Base-by-base conservation (phyloP, 2,113 vertebrate species). In the Odocoileus virginianus region DNA sequence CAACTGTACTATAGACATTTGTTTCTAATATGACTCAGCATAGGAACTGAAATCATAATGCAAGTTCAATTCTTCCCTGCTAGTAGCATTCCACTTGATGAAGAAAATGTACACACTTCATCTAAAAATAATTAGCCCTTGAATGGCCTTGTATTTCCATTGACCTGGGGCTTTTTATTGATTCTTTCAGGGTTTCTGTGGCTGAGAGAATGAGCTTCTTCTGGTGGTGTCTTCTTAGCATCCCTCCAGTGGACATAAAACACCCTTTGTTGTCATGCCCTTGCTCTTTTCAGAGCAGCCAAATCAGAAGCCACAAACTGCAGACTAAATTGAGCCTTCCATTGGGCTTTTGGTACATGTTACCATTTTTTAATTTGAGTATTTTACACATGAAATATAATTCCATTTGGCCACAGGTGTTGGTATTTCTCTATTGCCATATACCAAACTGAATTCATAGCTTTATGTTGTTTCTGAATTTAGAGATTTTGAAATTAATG, bases 91-190 rank as follows among this genome's bases (percentile, higher is more conserved):
- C 40, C 14, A 81, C 45, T 58, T 91, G 89, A 84, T 19, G 57
- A 74, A 95, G 96, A 94, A 93, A n/a, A 92, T 95, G 89, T 58
- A 79, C 45, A 78, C 2, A 16, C 52, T 95, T 83, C 27, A 91
- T 93, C 91, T 97, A 81, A 96, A 97, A 94, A 89, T 86, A 87
- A 86, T 91, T 94, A 78, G 52, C 87, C 87, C 95, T 89, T 76
- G 40, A 83, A 67, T 9, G 1, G 16, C 64, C 33, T 88, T 95
- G 95, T 78, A 64, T 91, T 83, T 92, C 60, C 89, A 58, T 81
- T 87, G 61, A 96, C 43, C 87, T 84, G 91, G 91, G 28, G 64
- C 67, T 83, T 89, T 91, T 87, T 87, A n/a, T 89, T 91, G 92
- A 95, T 97, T 50, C 27, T 55, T 71, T 16, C 47, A 25, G 28